These are phyloP conservation scores for Gymnothorax javanicus DNA, from an alignment of 2,797 vertebrate species.

Conservation along the genomic window DNA sequence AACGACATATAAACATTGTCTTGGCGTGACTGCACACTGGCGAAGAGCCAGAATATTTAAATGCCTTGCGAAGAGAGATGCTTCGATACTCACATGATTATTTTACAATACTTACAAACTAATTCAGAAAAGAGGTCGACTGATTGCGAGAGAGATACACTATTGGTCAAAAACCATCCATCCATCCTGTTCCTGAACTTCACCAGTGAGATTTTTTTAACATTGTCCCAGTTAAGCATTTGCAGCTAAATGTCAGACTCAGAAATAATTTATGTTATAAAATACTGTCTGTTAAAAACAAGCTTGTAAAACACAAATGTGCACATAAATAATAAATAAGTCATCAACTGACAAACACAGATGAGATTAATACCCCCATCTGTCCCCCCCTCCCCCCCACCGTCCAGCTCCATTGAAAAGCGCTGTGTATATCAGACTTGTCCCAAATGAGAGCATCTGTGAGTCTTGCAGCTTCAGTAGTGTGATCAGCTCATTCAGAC, in stretches of 20 bases:
- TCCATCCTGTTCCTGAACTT: background rate
- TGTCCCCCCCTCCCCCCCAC: too few species aligned
- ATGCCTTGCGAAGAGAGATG: background rate
- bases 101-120: background rate
- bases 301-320: background rate
- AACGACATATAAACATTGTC: background rate
- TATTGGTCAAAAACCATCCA: background rate
- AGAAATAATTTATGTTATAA: background rate
- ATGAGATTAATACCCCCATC: background rate
- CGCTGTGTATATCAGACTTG: background rate
- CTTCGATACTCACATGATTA: background rate
- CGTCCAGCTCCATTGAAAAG: background rate
- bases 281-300: background rate
- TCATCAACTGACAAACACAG: background rate
- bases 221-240: background rate
- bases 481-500: background rate
- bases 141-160: background rate
- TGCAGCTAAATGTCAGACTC: background rate
- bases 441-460: background rate
- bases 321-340: slow-evolving; percentile 1
- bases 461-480: background rate
- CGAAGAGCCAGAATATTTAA: background rate
- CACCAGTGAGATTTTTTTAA: background rate
- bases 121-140: background rate
- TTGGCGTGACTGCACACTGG: background rate